Evolutionary conservation across 1,140 invertebrate species (phyloP).

Genomic region (Drosophila repletoides): DNA sequence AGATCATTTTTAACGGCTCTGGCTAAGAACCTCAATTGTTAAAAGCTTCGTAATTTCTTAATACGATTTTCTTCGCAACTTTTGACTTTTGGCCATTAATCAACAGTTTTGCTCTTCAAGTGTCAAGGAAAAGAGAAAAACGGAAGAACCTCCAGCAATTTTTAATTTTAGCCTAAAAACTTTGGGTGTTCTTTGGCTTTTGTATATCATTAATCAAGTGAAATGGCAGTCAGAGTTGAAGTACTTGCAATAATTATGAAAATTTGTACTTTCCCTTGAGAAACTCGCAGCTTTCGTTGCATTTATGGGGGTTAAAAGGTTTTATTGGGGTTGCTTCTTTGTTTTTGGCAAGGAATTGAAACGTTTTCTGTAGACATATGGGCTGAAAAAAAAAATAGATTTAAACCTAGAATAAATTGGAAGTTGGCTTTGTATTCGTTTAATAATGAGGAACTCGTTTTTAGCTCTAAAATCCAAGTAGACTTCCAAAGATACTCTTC

Average conservation of each 20-base stretch:
- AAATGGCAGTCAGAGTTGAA: not conserved
- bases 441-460: constrained; percentile 19
- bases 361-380: too few species aligned
- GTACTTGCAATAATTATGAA: not conserved
- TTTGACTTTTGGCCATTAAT: not conserved
- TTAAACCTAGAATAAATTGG: too few species aligned
- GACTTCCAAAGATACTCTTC: not conserved
- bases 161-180: too few species aligned
- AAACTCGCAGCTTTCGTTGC: too few species aligned
- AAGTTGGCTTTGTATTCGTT: constrained; percentile 10
- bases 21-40: not conserved
- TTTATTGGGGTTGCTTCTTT: constrained; percentile 3
- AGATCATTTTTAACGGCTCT: not conserved
- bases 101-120: not conserved
- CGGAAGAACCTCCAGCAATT: not conserved
- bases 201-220: not conserved
- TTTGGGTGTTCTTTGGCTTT: not conserved
- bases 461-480: constrained; percentile 19
- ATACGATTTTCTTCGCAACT: not conserved
- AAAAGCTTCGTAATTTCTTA: not conserved
- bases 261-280: not conserved
- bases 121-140: not conserved
- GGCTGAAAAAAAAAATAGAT: too few species aligned
- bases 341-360: too few species aligned
- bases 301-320: too few species aligned